Conservation (phyloP, 1,140 invertebrate genomes). For the Drosophila pectinifera region DNA sequence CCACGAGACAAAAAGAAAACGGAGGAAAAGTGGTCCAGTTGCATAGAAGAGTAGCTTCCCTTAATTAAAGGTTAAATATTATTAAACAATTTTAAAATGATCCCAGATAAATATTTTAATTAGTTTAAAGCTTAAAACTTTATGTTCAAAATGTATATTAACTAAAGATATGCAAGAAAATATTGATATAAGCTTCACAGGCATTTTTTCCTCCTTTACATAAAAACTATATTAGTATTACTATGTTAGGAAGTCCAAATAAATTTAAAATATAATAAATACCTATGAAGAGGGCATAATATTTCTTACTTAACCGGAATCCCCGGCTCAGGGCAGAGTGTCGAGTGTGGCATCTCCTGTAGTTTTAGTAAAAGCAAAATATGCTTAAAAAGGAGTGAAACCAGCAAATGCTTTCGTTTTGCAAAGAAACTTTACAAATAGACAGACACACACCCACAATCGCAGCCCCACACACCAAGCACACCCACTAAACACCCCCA, state of each 20-base stretch:
- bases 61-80: neutral
- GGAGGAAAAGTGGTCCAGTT: neutral
- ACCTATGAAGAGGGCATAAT: too few relatives aligned
- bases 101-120: too few relatives aligned
- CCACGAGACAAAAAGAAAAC: constrained; percentile 17
- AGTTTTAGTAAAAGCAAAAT: constrained; percentile 5
- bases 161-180: too few relatives aligned
- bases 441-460: constrained; percentile 28
- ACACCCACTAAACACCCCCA: constrained; percentile 21
- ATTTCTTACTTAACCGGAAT: neutral
- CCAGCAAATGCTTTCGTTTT: constrained; percentile 51
- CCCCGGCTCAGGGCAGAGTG: neutral
- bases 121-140: too few relatives aligned
- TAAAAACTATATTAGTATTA: too few relatives aligned
- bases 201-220: too few relatives aligned
- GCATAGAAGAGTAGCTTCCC: neutral
- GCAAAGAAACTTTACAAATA: constrained; percentile 66
- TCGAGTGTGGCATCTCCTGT: constrained; percentile 1
- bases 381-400: constrained; percentile 12
- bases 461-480: neutral
- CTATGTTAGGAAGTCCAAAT: too few relatives aligned
- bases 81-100: too few relatives aligned
- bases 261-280: too few relatives aligned
- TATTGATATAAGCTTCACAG: too few relatives aligned
- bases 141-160: too few relatives aligned